Evolutionary conservation across 2,797 vertebrate species (phyloP), one percentile per base, ranked within the genome.

Genomic region (Luscinia megarhynchos): DNA sequence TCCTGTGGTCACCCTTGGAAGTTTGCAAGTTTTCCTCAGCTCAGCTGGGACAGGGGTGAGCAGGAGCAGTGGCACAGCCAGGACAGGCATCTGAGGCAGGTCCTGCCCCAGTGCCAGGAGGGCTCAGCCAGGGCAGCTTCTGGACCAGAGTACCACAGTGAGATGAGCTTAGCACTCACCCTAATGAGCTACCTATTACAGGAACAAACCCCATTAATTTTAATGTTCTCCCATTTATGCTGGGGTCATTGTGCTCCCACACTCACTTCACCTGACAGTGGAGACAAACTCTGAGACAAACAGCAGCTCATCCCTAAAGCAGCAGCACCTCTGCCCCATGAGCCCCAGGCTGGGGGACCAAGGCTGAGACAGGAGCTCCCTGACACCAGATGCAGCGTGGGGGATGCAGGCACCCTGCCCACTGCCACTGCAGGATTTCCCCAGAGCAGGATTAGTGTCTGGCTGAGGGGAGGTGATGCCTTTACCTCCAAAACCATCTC

Each of bases 181-280:
- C 92, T 94, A 91, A 94, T 73, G 88, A 97, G 93, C 92, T 88
- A 64, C 84, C 83, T 85, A 92, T 97, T 95, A 91, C 77, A 94
- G 72, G 94, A 96, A 92, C 87, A 94, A 96, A 66, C 74, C 18
- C 30, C 20, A n/a, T 93, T 83, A 57, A 94, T 87, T 97, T 93
- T 86, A 95, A 89, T 92, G 67, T 30, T 91, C 84, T 91, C 74
- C 64, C 86, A 43, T 81, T 96, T 93, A 73, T 67, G 55, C 86
- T 34, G 68, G 54, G 77, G 51, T 86, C 83, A 43, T 66, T 77
- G 79, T 69, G 61, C 51, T 90, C 95, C 96, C 64, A 76, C 85
- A 91, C 86, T 97, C 91, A 94, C 93, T 96, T 94, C 96, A 85
- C 83, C 92, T 95, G 87, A 69, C n/a, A 54, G 89, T 77, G 53